These are phyloP conservation scores for Rutpela maculata DNA, from an alignment of 2,888 invertebrate species.

Conservation along the genomic window DNA sequence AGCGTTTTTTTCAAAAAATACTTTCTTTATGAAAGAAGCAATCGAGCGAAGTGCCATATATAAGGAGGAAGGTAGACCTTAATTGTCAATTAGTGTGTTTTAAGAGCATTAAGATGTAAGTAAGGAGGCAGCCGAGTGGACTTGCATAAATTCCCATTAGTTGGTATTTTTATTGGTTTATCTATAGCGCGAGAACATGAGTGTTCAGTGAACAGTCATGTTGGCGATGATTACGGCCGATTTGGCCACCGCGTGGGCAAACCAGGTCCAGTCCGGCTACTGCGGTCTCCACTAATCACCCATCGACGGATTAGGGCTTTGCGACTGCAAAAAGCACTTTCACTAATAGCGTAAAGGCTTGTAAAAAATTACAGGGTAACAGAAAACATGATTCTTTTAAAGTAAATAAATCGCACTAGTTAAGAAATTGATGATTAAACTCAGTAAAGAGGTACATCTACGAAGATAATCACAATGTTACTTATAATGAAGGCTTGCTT, in stretches of 20 bases:
- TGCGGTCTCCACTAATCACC: conserved; percentile 46
- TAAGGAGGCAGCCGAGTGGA: conserved; percentile 57
- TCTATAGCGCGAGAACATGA: conserved; percentile 69
- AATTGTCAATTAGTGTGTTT: conserved; percentile 66
- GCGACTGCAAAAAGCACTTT: conserved; percentile 45
- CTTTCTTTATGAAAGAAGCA: conserved; percentile 23
- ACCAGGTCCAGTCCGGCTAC: conserved; percentile 57
- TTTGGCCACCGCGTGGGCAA: conserved; percentile 66
- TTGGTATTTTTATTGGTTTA: conserved; percentile 69
- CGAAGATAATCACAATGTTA: neutral
- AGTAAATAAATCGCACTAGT: neutral
- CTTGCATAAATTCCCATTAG: conserved; percentile 71
- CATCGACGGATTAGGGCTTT: conserved; percentile 39
- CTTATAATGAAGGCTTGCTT: neutral
- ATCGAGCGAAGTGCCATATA: conserved; percentile 44
- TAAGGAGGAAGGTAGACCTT: conserved; percentile 56
- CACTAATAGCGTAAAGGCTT: conserved; percentile 36
- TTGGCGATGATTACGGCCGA: conserved; percentile 67
- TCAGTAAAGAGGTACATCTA: neutral
- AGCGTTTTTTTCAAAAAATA: conserved; percentile 13
- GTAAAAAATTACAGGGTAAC: conserved; percentile 24
- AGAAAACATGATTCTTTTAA: neutral
- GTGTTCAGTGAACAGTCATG: conserved; percentile 71
- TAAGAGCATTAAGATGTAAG: conserved; percentile 67
- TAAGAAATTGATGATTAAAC: neutral